phyloP scores from a whole-genome alignment of 2,797 vertebrate species.

The Steatocranus sp. region DNA sequence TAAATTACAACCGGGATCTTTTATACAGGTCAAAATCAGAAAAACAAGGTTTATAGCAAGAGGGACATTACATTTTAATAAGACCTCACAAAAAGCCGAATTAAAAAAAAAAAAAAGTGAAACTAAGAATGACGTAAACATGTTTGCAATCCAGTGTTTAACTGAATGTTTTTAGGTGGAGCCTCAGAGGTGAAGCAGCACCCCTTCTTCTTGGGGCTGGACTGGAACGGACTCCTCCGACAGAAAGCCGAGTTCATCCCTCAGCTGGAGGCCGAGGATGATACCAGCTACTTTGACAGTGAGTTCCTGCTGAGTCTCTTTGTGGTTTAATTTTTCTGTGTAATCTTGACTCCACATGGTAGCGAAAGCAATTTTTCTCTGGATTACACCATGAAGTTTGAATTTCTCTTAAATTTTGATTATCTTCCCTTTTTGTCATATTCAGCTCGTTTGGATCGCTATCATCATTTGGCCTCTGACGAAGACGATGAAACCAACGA shows the following conservation, averaged over 20 bases:
- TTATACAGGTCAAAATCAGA: not conserved
- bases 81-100: not conserved
- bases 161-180: conserved; percentile 74
- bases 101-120: not conserved
- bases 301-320: conserved; percentile 37
- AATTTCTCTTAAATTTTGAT: not conserved
- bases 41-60: not conserved
- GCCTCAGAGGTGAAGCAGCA: conserved; percentile 91
- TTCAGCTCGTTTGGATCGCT: conserved; percentile 91
- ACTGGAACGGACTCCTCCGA: conserved; percentile 94
- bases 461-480: conserved; percentile 90
- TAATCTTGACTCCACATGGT: not conserved
- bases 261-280: conserved; percentile 92
- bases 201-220: conserved; percentile 86
- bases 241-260: conserved; percentile 98
- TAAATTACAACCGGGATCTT: not conserved
- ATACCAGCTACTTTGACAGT: conserved; percentile 99
- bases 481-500: conserved; percentile 92
- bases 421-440: not conserved
- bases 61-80: not conserved
- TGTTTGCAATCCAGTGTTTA: not conserved
- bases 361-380: rapidly evolving
- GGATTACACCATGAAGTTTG: not conserved
- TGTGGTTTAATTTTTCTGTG: not conserved
- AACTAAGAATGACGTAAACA: not conserved